Conservation (phyloP, 2,113 vertebrate species). For the Eleginops maclovinus region DNA sequence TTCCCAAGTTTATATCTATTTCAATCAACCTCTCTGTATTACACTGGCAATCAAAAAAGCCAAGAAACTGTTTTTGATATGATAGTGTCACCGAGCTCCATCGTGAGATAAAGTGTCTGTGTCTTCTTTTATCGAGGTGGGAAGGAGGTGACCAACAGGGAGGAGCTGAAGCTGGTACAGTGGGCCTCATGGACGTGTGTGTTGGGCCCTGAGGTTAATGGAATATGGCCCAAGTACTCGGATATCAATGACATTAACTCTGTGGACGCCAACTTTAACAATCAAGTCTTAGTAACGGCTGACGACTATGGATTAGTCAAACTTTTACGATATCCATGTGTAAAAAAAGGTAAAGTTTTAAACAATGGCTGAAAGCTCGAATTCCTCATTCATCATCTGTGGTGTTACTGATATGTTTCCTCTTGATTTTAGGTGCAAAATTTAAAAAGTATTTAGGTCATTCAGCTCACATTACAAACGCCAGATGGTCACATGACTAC, state of each 20-base stretch:
- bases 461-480: constrained; percentile 96
- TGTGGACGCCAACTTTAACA: constrained; percentile 95
- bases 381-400: not conserved
- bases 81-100: constrained; percentile 3
- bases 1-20: not conserved
- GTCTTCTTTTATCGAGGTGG: constrained; percentile 86
- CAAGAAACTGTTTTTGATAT: not conserved
- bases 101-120: constrained; percentile 56
- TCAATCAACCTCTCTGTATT: not conserved
- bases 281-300: constrained; percentile 96
- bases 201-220: constrained; percentile 94
- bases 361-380: not conserved
- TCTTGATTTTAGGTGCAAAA: constrained; percentile 91
- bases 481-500: constrained; percentile 97
- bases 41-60: not conserved
- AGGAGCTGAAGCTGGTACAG: constrained; percentile 93
- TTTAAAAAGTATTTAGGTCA: constrained; percentile 98
- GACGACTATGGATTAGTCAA: constrained; percentile 98
- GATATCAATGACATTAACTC: constrained; percentile 96
- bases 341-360: constrained; percentile 91
- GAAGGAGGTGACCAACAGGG: constrained; percentile 94
- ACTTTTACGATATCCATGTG: constrained; percentile 95
- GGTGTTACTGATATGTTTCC: constrained; percentile 18
- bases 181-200: constrained; percentile 98
- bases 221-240: constrained; percentile 98